Evolutionary conservation across 2,797 vertebrate genomes (phyloP), one percentile per base, ranked within the genome.

Genomic region (Enoplosus armatus): DNA sequence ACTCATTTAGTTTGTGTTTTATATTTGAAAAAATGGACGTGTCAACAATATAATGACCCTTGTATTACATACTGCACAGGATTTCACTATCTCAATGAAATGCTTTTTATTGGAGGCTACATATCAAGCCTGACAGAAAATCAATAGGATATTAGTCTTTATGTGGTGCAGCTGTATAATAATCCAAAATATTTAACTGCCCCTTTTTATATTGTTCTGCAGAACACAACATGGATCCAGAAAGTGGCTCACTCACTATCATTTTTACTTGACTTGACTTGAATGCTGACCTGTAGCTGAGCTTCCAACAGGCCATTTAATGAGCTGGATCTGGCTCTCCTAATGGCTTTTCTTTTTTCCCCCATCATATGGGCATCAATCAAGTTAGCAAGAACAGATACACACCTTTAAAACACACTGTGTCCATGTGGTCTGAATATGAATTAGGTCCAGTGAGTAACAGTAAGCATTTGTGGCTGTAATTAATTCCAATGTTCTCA

Each of bases 121-220:
- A 84, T 64, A 59, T 90, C 75, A 85, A 27, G 29, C 16, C n/a
- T 11, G 75, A 43, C 65, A 45, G 47, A 47, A 74, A 83, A 75
- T 90, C 84, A 76, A 88, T 87, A 82, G 27, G 33, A 82, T 82
- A 79, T 82, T 73, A 75, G 66, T 85, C 72, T 80, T 79, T 71
- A 80, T 83, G 69, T 72, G 35, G 27, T 63, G 39, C 31, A 69
- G 69, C 68, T 50, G 39, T 27, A n/a, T 47, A 60, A 84, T 85
- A 66, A 78, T 63, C 26, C 63, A 61, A 84, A 81, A 81, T 82
- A 77, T 79, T 78, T 78, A 86, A 72, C 54, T 54, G 27, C 65
- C 70, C 70, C 68, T 87, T 67, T 70, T 68, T 69, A 43, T n/a
- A 16, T 74, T 85, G 53, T 54, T 59, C 58, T 61, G 37, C 80